phyloP scores from a whole-genome alignment of 2,113 vertebrate species.

The Arizona elegans region DNA sequence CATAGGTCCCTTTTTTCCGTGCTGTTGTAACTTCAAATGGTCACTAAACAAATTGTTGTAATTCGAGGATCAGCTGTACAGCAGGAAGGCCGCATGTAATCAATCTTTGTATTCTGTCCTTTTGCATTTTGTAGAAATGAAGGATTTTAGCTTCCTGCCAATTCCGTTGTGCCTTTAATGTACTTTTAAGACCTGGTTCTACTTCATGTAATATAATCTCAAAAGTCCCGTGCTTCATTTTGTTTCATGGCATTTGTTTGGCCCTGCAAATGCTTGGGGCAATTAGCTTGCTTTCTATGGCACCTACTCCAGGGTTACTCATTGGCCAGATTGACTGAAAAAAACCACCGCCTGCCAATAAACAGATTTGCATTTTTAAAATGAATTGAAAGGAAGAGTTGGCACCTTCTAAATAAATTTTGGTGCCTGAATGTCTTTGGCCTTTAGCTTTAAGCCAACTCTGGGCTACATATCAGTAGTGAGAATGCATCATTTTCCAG shows the following conservation, averaged over 20 bases:
- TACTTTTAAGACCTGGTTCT: neutral
- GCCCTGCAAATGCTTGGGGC: neutral
- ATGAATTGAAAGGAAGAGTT: neutral
- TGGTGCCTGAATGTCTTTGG: neutral
- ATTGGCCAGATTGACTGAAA: neutral
- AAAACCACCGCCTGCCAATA: neutral
- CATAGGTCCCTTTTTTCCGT: too few species aligned
- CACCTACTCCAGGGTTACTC: neutral
- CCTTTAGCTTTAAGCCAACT: neutral
- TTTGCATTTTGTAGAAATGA: neutral
- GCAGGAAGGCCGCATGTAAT: too few species aligned
- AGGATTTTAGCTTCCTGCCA: neutral
- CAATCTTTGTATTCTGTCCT: neutral
- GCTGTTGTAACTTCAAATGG: too few species aligned
- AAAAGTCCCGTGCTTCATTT: neutral
- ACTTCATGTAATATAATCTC: neutral
- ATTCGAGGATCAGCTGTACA: too few species aligned
- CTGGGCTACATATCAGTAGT: conserved; percentile 9
- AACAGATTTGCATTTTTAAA: neutral
- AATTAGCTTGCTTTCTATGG: neutral
- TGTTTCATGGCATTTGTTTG: neutral
- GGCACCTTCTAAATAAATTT: neutral
- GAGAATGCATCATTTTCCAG: conserved; percentile 35
- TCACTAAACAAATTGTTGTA: too few species aligned
- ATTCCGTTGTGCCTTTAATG: neutral